A percentile compares a stretch with the other conserved stretches of the same genome.
Evolutionary conservation across 1,140 invertebrate species (phyloP).

Genomic region (Ostrea edulis): DNA sequence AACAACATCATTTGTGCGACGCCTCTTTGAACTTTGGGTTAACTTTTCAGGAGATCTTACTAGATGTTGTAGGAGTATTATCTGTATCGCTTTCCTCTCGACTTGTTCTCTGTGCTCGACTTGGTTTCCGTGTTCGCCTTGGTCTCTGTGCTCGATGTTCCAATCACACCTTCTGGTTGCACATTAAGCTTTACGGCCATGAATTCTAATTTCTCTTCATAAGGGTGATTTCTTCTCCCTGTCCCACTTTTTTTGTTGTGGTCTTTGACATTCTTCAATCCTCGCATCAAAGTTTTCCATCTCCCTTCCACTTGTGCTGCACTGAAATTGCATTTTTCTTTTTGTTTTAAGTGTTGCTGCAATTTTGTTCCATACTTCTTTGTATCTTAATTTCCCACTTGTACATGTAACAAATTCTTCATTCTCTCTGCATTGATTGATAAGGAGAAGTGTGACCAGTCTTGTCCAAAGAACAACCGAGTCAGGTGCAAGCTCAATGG

Average conservation of each 20-base stretch:
- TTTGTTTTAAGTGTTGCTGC: constrained; percentile 9
- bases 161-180: constrained; percentile 12
- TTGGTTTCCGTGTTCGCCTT: background rate
- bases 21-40: constrained; percentile 10
- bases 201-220: constrained; percentile 44
- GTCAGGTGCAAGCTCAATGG: constrained; percentile 22
- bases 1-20: background rate
- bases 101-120: no score
- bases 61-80: background rate
- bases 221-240: constrained; percentile 24
- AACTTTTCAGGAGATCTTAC: background rate
- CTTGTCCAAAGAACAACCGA: constrained; percentile 55
- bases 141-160: background rate
- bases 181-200: constrained; percentile 21
- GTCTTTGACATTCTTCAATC: constrained; percentile 47
- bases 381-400: no score
- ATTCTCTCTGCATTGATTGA: constrained; percentile 12
- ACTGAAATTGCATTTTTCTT: no score
- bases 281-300: constrained; percentile 49
- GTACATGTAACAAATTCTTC: constrained; percentile 18
- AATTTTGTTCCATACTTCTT: constrained; percentile 45
- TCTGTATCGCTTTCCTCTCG: no score
- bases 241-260: constrained; percentile 50
- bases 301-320: constrained; percentile 43
- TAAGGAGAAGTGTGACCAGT: constrained; percentile 14